Evolutionary conservation across 1,140 invertebrate species (phyloP), one percentile per base, ranked within the genome.

Genomic region (Penaeus vannamei): DNA sequence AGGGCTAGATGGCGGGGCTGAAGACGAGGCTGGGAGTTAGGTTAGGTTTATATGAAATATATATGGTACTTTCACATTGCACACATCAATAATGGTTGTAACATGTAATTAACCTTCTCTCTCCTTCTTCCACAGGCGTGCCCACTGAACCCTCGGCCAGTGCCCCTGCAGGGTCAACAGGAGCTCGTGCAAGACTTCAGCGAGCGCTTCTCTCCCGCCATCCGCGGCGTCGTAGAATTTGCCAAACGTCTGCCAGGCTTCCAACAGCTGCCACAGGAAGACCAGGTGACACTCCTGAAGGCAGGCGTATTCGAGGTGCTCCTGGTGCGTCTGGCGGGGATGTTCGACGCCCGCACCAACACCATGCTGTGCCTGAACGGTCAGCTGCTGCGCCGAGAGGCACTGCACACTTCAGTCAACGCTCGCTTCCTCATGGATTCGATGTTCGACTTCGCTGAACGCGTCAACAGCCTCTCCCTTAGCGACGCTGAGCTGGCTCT

Each of bases 231-330:
- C 4, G 98, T 99, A 76, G 98, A 98, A 92, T 99, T 99, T 93
- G 98, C 98, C 91, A 99, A 99, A 93, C 96, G 97, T 91, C 98
- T 99, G 91, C 98, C 98, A 88, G 98, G 98, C 84, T 99, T 99
- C 94, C 95, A 96, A 91, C 94, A 98, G 86, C 95, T 99, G 82
- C 96, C 98, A 32, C 97, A 99, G 93, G 98, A 99, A 92, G 98
- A 99, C 93, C 98, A 99, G 94, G 98, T 99, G 91, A 98, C 97
- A 85, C 94, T 99, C 53, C 95, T 99, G 85, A 99, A 99, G 94
- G 98, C 97, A 85, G 97, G 97, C 32, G 97, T 98, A 19, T 98
- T 98, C 93, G 98, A 98, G 94, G 97, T 98, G 76, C 94, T 99
- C 10, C 96, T 98, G 90, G 97, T 99, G 92, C 95, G 98, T 84